phyloP scores from a whole-genome alignment of 2,888 invertebrate species.

The Tetropium fuscum region DNA sequence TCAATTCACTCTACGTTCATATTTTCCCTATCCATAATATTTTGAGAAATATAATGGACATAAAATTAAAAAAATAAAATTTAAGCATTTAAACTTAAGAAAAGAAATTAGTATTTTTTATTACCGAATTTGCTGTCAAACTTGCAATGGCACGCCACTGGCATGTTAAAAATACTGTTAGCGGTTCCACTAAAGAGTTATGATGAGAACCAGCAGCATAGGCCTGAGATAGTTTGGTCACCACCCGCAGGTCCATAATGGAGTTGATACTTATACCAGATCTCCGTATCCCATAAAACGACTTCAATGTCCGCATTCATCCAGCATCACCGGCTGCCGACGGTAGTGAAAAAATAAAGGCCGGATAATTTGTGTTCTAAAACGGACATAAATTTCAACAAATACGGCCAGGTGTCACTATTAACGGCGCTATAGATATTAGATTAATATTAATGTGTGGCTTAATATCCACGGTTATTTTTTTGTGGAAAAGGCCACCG shows the following conservation, averaged over 20 bases:
- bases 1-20: too few species aligned
- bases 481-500: constrained; percentile 13
- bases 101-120: too few species aligned
- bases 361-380: constrained; percentile 44
- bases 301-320: not conserved
- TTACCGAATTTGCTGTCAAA: too few species aligned
- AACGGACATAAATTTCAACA: constrained; percentile 44
- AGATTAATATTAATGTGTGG: constrained; percentile 42
- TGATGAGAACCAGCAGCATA: constrained; percentile 7
- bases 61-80: too few species aligned
- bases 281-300: constrained; percentile 32
- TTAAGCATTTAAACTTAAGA: too few species aligned
- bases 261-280: constrained; percentile 49
- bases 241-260: constrained; percentile 57
- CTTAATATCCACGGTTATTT: constrained; percentile 24
- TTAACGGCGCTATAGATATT: constrained; percentile 44
- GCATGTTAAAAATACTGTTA: not conserved
- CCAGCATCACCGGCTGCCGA: constrained; percentile 14
- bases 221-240: constrained; percentile 48
- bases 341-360: constrained; percentile 40
- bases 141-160: too few species aligned
- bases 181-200: constrained; percentile 5
- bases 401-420: constrained; percentile 44
- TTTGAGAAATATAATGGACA: too few species aligned
- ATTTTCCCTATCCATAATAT: too few species aligned